A percentile compares a stretch with the other conserved stretches of the same genome.
These are phyloP conservation scores for Physeter macrocephalus DNA, from an alignment of 2,113 vertebrate species.

Conservation along the genomic window DNA sequence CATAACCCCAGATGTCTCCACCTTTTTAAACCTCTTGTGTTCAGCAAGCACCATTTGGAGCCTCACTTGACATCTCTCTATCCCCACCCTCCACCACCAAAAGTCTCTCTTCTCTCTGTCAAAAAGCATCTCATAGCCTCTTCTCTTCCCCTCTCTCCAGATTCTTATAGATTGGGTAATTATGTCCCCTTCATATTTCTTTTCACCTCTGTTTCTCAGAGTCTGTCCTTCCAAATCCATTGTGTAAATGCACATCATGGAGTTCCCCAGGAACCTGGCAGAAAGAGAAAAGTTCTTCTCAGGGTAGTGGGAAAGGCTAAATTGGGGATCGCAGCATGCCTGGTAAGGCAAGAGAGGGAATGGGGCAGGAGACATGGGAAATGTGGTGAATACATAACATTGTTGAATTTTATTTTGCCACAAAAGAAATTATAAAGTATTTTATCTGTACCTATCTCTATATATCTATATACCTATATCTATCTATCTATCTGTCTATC, in stretches of 20 bases:
- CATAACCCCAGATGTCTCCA: neutral
- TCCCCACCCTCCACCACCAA: fast-evolving
- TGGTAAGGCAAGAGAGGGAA: neutral
- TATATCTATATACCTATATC: neutral
- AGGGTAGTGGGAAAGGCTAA: neutral
- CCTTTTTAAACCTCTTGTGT: neutral
- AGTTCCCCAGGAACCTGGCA: neutral
- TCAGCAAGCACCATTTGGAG: neutral
- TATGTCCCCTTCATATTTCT: neutral
- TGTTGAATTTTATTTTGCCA: neutral
- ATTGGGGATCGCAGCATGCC: neutral
- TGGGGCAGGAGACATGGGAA: fast-evolving
- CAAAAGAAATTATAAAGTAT: neutral
- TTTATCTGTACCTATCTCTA: neutral
- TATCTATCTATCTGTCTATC: neutral
- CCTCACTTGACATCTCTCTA: fast-evolving
- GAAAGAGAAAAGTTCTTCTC: neutral
- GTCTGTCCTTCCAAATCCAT: neutral
- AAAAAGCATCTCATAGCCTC: neutral
- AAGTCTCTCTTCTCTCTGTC: neutral
- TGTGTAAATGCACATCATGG: neutral
- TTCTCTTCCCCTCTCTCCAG: neutral
- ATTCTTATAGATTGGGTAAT: neutral
- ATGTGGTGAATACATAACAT: neutral
- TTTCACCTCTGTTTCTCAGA: neutral